A percentile compares a stretch with the other conserved stretches of the same genome.
These are phyloP conservation scores for Glyphotaelius pellucidus DNA, from an alignment of 2,888 invertebrate genomes.

Conservation along the genomic window DNA sequence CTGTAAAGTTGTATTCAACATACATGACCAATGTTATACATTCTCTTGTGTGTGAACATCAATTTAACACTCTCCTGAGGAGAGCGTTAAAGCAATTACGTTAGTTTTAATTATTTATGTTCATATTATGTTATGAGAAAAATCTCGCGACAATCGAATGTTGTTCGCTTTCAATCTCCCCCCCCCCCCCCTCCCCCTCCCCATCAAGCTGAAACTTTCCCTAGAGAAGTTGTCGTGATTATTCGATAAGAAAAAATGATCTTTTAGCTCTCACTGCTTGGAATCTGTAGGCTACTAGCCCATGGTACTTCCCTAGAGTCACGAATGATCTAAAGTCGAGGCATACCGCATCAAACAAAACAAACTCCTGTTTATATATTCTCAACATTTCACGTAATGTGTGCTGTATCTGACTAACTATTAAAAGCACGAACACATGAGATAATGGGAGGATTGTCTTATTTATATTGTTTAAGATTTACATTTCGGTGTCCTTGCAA, in stretches of 20 bases:
- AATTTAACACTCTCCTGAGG: not conserved
- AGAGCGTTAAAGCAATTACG: not conserved
- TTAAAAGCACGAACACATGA: not conserved
- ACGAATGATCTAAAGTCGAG: not conserved
- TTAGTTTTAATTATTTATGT: not conserved
- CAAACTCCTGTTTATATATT: not conserved
- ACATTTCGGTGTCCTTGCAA: slow-evolving; percentile 25
- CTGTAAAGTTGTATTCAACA: too few species aligned
- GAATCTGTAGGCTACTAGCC: not conserved
- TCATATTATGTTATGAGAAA: not conserved
- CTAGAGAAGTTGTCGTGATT: slow-evolving; percentile 1
- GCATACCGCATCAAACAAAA: not conserved
- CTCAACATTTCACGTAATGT: not conserved
- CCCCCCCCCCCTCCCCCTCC: not conserved
- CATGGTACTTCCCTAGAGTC: not conserved
- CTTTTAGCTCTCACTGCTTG: slow-evolving; percentile 8
- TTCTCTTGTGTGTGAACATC: not conserved
- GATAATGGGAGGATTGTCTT: slow-evolving; percentile 17
- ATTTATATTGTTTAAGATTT: slow-evolving; percentile 21
- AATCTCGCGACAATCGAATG: not conserved
- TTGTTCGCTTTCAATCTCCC: slow-evolving; percentile 3
- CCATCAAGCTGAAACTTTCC: not conserved
- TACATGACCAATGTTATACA: not conserved
- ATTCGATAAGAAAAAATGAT: slow-evolving; percentile 4
- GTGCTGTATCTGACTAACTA: not conserved